Percentiles rank a stretch among this genome's conserved stretches.
These are phyloP conservation scores for Sebastes hopkinsi DNA, from an alignment of 2,797 vertebrate genomes.

Conservation along the genomic window DNA sequence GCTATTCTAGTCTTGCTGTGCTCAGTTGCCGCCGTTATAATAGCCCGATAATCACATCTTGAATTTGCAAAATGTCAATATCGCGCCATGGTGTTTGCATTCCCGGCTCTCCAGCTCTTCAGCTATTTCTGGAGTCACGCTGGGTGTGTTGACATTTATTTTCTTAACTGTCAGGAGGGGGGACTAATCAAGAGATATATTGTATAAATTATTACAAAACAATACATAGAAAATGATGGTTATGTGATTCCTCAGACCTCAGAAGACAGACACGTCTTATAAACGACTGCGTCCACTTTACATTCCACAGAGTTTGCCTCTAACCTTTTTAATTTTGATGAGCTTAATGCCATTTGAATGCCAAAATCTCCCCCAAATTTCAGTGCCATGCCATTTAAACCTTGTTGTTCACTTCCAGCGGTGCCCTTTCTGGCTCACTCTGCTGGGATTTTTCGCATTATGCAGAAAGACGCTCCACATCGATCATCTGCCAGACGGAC, in stretches of 20 bases:
- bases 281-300: background rate
- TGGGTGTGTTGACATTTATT: slow-evolving; percentile 44
- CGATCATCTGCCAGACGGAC: slow-evolving; percentile 27
- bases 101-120: slow-evolving; percentile 3
- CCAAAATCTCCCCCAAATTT: slow-evolving; percentile 2
- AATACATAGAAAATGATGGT: background rate
- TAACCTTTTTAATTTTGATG: slow-evolving; percentile 27
- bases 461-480: slow-evolving; percentile 28
- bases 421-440: slow-evolving; percentile 33
- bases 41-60: slow-evolving; percentile 27
- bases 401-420: slow-evolving; percentile 2
- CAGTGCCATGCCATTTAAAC: background rate
- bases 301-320: slow-evolving; percentile 1
- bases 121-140: slow-evolving; percentile 8
- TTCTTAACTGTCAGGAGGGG: background rate
- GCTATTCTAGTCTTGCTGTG: slow-evolving; percentile 9
- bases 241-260: background rate
- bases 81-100: slow-evolving; percentile 9
- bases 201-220: background rate
- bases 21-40: slow-evolving; percentile 18
- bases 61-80: slow-evolving; percentile 33
- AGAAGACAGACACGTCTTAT: background rate
- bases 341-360: slow-evolving; percentile 21
- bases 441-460: slow-evolving; percentile 25
- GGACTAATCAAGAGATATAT: background rate